A percentile compares a stretch with the other conserved stretches of the same genome.
These are phyloP conservation scores for Alloplasta piceator DNA, from an alignment of 2,888 invertebrate species.

Conservation along the genomic window DNA sequence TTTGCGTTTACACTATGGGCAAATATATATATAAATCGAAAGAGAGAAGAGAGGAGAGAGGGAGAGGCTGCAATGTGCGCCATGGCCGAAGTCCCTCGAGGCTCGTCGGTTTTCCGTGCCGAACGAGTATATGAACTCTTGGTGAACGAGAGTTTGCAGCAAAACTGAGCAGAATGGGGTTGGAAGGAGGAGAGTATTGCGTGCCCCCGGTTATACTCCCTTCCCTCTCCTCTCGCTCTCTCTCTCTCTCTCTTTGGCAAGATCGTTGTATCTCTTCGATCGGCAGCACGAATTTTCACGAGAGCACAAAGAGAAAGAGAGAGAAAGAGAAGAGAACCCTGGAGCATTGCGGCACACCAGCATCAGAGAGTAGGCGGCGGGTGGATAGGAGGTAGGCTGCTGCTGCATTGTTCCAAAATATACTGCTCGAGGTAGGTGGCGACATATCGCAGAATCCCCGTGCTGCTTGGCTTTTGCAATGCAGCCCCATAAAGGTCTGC, in stretches of 20 bases:
- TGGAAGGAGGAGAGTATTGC: conserved; percentile 34
- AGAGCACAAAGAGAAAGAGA: conserved; percentile 50
- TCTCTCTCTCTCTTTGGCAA: conserved; percentile 47
- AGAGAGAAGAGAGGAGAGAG: neutral
- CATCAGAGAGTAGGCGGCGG: conserved; percentile 63
- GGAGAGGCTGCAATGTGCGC: neutral
- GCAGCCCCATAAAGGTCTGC: conserved; percentile 61
- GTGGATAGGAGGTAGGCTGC: conserved; percentile 68
- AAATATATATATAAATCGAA: conserved; percentile 3
- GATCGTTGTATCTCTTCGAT: conserved; percentile 67
- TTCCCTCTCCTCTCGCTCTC: conserved; percentile 48
- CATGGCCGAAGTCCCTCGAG: conserved; percentile 52
- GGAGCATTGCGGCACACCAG: conserved; percentile 51
- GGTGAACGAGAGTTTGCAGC: conserved; percentile 64
- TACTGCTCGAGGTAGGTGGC: conserved; percentile 74
- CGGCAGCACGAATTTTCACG: conserved; percentile 71
- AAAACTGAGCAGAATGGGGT: conserved; percentile 22
- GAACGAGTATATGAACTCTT: conserved; percentile 42
- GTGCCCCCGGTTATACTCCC: conserved; percentile 59
- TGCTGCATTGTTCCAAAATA: conserved; percentile 72
- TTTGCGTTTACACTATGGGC: conserved; percentile 2
- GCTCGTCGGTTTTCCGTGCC: conserved; percentile 53
- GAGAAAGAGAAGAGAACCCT: conserved; percentile 38
- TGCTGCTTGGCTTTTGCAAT: conserved; percentile 53
- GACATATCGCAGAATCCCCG: conserved; percentile 69